A percentile compares a stretch with the other conserved stretches of the same genome.
phyloP scores from a whole-genome alignment of 2,113 vertebrate genomes.

The Heliornis fulica region DNA sequence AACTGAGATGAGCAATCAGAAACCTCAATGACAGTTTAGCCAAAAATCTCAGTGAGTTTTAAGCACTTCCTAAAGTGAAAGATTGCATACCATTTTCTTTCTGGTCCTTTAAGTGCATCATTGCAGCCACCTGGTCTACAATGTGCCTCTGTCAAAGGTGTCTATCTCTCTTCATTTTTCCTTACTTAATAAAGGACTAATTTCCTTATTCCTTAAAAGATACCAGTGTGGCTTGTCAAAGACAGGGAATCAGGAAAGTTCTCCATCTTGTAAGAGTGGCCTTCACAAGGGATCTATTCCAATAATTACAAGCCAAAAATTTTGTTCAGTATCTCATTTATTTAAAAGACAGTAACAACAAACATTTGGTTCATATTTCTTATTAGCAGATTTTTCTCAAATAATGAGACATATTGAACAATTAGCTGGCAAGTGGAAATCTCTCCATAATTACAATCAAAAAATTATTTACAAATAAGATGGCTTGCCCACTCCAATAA shows the following conservation, averaged over 20 bases:
- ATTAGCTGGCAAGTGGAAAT: conserved; percentile 10
- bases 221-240: not conserved
- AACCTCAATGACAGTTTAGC: not conserved
- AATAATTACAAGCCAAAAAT: not conserved
- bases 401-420: conserved; percentile 35
- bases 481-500: not conserved
- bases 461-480: not conserved
- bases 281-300: not conserved
- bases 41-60: not conserved
- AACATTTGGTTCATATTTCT: conserved; percentile 51
- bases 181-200: not conserved
- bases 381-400: conserved; percentile 44
- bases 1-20: not conserved
- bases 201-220: not conserved
- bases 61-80: not conserved
- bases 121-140: not conserved
- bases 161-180: not conserved
- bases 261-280: not conserved
- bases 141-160: not conserved
- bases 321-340: not conserved
- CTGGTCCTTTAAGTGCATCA: not conserved
- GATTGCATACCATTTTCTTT: not conserved
- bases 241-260: not conserved
- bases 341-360: not conserved
- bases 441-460: not conserved